Conservation (phyloP, 2,113 vertebrate genomes). For the Oryzias curvinotus region DNA sequence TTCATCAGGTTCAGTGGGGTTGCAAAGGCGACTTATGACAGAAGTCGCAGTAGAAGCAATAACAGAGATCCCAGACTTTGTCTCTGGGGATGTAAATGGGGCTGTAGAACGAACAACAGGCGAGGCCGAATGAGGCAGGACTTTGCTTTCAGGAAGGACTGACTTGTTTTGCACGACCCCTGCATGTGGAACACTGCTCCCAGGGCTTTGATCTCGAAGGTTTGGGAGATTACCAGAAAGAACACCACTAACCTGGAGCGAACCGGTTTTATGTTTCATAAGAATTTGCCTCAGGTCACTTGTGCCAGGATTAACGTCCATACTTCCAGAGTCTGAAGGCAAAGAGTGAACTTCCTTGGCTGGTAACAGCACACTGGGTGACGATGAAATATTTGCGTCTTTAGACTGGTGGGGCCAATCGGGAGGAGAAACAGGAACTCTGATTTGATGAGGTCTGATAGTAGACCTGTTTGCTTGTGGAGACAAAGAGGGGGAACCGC, state of each 20-base stretch:
- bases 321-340: constrained; percentile 85
- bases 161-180: constrained; percentile 77
- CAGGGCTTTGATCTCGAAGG: constrained; percentile 74
- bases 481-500: constrained; percentile 59
- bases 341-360: constrained; percentile 60
- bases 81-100: constrained; percentile 76
- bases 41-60: constrained; percentile 93
- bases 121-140: constrained; percentile 51
- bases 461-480: constrained; percentile 68
- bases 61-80: constrained; percentile 81
- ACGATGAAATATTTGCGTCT: constrained; percentile 77
- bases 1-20: constrained; percentile 87
- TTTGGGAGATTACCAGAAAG: constrained; percentile 75
- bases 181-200: constrained; percentile 54
- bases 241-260: constrained; percentile 61
- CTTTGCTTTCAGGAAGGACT: constrained; percentile 75
- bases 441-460: constrained; percentile 69
- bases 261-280: constrained; percentile 88
- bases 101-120: constrained; percentile 66
- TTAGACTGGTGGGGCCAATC: constrained; percentile 87
- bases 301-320: constrained; percentile 80
- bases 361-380: constrained; percentile 68
- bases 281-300: constrained; percentile 95
- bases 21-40: constrained; percentile 93
- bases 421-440: constrained; percentile 74